A percentile compares a stretch with the other conserved stretches of the same genome.
These are phyloP conservation scores for Charanyca ferruginea DNA, from an alignment of 2,888 invertebrate genomes.

Conservation along the genomic window DNA sequence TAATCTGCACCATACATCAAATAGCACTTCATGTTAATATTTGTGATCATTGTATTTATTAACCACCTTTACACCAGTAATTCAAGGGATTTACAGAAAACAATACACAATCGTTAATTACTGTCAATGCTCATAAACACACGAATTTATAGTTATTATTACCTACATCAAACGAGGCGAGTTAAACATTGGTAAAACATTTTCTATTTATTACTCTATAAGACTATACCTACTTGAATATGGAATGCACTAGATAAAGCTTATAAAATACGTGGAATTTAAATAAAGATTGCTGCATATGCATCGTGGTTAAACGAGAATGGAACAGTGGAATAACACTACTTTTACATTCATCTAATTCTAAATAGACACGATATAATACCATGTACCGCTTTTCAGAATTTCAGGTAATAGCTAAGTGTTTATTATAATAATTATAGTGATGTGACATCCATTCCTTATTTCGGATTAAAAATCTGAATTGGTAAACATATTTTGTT, in stretches of 20 bases:
- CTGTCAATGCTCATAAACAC: conserved; percentile 89
- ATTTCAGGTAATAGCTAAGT: too few relatives aligned
- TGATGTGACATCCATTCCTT: too few relatives aligned
- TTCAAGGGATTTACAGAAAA: conserved; percentile 81
- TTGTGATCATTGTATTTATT: conserved; percentile 35
- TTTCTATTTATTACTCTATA: conserved; percentile 15
- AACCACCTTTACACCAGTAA: conserved; percentile 79
- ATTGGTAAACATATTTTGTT: too few relatives aligned
- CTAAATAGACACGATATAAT: too few relatives aligned
- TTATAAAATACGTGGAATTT: conserved; percentile 36
- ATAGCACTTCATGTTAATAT: neutral
- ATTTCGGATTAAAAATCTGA: too few relatives aligned
- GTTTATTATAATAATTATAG: too few relatives aligned
- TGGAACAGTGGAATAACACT: neutral
- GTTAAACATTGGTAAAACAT: conserved; percentile 50
- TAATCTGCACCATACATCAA: conserved; percentile 12
- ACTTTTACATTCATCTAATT: too few relatives aligned
- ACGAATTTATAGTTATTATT: conserved; percentile 88
- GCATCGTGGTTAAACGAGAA: conserved; percentile 20
- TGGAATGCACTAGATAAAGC: conserved; percentile 50
- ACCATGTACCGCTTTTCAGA: too few relatives aligned
- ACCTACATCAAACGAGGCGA: conserved; percentile 84
- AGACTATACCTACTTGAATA: conserved; percentile 45
- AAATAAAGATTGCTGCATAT: conserved; percentile 47
- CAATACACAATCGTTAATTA: conserved; percentile 86